Conservation (phyloP, 2,888 invertebrate genomes). For the Dynastes tityus region DNA sequence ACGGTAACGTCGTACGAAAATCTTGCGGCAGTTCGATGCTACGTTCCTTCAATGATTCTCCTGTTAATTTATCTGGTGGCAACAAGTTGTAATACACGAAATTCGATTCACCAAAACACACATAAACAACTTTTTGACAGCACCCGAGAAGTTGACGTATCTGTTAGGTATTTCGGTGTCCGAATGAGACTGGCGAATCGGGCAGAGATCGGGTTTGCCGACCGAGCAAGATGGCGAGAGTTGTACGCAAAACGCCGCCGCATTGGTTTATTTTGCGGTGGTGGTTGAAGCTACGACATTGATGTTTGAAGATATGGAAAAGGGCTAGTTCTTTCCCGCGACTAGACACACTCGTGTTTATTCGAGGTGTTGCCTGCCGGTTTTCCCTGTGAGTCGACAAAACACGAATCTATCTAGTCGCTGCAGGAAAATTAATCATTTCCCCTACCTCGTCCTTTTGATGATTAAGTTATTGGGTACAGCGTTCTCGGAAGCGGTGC, state of each 20-base stretch:
- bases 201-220: neutral
- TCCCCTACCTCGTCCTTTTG: too few relatives aligned
- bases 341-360: too few relatives aligned
- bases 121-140: constrained; percentile 39
- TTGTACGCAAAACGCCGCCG: neutral
- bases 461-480: too few relatives aligned
- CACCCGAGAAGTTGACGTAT: constrained; percentile 17
- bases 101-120: neutral
- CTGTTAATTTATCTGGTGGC: neutral
- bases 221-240: neutral
- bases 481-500: too few relatives aligned
- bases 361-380: too few relatives aligned
- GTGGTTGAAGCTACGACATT: neutral
- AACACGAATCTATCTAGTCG: too few relatives aligned
- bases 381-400: too few relatives aligned
- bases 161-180: neutral
- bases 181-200: neutral
- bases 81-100: neutral
- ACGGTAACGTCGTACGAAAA: constrained; percentile 30
- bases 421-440: too few relatives aligned
- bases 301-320: neutral
- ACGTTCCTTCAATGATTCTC: neutral
- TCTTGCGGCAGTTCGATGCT: neutral
- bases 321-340: too few relatives aligned
- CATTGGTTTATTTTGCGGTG: neutral